These are phyloP conservation scores for Theristicus caerulescens DNA, from an alignment of 2,113 vertebrate species.

Conservation along the genomic window DNA sequence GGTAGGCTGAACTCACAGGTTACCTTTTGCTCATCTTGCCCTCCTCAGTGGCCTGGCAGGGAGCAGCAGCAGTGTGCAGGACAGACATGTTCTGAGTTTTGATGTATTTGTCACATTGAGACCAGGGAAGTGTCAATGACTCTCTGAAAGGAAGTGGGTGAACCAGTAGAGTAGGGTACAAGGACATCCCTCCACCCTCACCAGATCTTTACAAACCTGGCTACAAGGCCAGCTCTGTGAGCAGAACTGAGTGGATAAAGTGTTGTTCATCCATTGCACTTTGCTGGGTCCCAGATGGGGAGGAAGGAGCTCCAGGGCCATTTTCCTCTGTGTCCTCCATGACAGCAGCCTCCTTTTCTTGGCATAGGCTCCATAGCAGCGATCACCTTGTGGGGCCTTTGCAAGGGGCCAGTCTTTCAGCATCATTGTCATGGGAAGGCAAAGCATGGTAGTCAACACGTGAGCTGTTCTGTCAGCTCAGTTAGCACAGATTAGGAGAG, in stretches of 20 bases:
- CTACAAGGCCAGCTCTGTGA: not conserved
- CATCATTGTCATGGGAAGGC: not conserved
- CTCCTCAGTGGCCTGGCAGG: not conserved
- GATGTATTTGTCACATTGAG: not conserved
- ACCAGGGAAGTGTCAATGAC: not conserved
- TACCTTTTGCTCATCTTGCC: not conserved
- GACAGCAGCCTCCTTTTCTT: not conserved
- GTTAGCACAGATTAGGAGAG: not conserved
- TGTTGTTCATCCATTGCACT: not conserved
- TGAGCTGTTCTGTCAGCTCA: not conserved
- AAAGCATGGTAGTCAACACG: not conserved
- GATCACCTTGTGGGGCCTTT: not conserved
- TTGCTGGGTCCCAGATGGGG: not conserved
- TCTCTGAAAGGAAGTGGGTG: not conserved
- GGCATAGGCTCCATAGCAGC: not conserved
- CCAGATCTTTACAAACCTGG: not conserved
- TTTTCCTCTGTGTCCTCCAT: not conserved
- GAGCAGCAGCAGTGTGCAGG: not conserved
- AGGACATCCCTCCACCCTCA: not conserved
- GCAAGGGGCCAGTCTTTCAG: no score
- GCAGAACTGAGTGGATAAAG: not conserved
- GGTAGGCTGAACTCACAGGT: not conserved
- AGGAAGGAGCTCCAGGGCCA: not conserved
- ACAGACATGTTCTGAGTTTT: fast-evolving
- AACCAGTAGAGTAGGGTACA: not conserved